Percentiles rank a stretch among this genome's conserved stretches.
These are phyloP conservation scores for Acanthis flammea DNA, from an alignment of 2,797 vertebrate genomes.

Conservation along the genomic window DNA sequence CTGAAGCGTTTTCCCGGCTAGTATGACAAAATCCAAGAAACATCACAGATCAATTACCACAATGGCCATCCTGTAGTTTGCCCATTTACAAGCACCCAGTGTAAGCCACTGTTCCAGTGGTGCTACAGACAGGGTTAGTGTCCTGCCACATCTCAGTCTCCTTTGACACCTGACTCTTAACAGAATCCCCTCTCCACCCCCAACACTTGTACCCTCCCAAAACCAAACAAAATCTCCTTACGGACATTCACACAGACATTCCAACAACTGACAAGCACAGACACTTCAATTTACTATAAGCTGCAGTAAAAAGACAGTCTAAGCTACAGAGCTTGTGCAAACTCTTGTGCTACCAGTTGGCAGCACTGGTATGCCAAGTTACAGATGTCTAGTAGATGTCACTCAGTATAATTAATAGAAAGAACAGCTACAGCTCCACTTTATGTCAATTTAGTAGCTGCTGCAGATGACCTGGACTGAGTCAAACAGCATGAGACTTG, in stretches of 20 bases:
- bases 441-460: not conserved
- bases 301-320: not conserved
- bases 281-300: not conserved
- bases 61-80: not conserved
- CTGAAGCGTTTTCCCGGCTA: slow-evolving; percentile 93
- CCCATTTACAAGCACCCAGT: not conserved
- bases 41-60: not conserved
- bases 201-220: not conserved
- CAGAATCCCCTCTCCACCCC: not conserved
- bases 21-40: slow-evolving; percentile 49
- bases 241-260: not conserved
- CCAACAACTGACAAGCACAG: not conserved
- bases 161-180: not conserved
- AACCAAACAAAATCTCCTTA: not conserved
- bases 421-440: not conserved
- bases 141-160: not conserved
- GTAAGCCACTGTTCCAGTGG: not conserved
- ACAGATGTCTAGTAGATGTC: not conserved
- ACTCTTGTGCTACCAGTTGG: not conserved
- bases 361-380: not conserved
- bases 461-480: not conserved
- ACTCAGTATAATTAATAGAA: not conserved
- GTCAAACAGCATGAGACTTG: not conserved
- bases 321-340: not conserved
- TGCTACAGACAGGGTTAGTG: not conserved